Percentiles rank a stretch among this genome's conserved stretches.
Conservation (phyloP, 1,140 invertebrate species). For the Pseudobourletiella spinata region DNA sequence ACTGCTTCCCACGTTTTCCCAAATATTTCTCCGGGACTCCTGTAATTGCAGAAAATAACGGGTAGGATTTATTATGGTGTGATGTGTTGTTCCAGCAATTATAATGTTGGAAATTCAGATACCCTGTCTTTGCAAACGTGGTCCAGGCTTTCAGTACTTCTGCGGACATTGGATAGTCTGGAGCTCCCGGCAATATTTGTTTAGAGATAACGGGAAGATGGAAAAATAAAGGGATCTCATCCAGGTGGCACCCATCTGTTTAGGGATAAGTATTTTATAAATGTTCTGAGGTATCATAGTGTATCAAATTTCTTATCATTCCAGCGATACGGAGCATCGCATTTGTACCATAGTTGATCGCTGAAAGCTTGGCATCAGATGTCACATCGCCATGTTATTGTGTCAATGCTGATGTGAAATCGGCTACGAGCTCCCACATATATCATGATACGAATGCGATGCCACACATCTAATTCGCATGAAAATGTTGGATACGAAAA, state of each 20-base stretch:
- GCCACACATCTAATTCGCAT: no score
- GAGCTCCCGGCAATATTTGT: conserved; percentile 21
- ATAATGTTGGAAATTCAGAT: background rate
- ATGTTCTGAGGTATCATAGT: no score
- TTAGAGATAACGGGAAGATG: conserved; percentile 25
- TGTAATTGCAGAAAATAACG: background rate
- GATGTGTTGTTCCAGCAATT: background rate
- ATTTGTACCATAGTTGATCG: no score
- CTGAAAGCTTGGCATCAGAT: no score
- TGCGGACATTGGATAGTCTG: conserved; percentile 28
- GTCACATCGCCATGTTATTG: no score
- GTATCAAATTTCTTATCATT: no score
- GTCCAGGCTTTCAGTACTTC: conserved; percentile 24
- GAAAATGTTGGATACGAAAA: no score
- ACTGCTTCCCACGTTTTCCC: conserved; percentile 2
- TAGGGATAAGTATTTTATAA: no score
- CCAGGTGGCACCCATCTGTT: conserved; percentile 20
- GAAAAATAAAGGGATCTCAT: conserved; percentile 30
- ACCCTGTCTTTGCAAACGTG: conserved; percentile 30
- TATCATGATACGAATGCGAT: no score
- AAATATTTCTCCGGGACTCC: background rate
- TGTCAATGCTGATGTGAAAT: no score
- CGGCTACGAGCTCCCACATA: no score
- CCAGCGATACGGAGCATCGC: no score
- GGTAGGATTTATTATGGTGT: background rate